Conservation (phyloP, 2,888 invertebrate genomes). For the Cheilosia scutellata region DNA sequence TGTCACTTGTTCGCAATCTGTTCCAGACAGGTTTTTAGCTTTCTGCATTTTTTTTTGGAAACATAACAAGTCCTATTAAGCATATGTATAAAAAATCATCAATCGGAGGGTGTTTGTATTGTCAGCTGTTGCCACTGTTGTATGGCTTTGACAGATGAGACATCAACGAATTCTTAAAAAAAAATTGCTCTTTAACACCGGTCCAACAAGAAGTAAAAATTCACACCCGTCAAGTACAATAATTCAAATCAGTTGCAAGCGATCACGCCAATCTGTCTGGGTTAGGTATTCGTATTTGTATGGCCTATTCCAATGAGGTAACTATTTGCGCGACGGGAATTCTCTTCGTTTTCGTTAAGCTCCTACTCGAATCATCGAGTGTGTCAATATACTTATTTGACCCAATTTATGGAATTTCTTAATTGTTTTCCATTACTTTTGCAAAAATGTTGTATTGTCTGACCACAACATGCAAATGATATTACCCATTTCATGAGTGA, state of each 20-base stretch:
- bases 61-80: not conserved
- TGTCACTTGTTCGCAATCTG: slow-evolving; percentile 21
- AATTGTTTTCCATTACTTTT: slow-evolving; percentile 37
- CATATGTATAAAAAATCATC: slow-evolving; percentile 8
- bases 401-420: slow-evolving; percentile 37
- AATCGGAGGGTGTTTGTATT: slow-evolving; percentile 44
- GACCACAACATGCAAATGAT: not conserved
- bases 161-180: slow-evolving; percentile 41
- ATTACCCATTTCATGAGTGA: no score
- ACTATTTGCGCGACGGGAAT: slow-evolving; percentile 13
- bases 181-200: slow-evolving; percentile 64
- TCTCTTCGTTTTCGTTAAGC: slow-evolving; percentile 26
- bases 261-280: slow-evolving; percentile 4
- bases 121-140: slow-evolving; percentile 46
- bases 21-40: not conserved
- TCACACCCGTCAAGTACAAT: slow-evolving; percentile 2
- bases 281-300: not conserved
- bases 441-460: slow-evolving; percentile 8
- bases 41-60: slow-evolving; percentile 1
- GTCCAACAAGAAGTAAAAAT: not conserved
- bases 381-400: slow-evolving; percentile 45
- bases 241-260: slow-evolving; percentile 19
- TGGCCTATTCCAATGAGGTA: slow-evolving; percentile 9
- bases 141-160: slow-evolving; percentile 38
- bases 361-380: slow-evolving; percentile 33